A percentile compares a stretch with the other conserved stretches of the same genome.
These are phyloP conservation scores for Dicerorhinus sumatrensis DNA, from an alignment of 2,113 vertebrate genomes.

Conservation along the genomic window DNA sequence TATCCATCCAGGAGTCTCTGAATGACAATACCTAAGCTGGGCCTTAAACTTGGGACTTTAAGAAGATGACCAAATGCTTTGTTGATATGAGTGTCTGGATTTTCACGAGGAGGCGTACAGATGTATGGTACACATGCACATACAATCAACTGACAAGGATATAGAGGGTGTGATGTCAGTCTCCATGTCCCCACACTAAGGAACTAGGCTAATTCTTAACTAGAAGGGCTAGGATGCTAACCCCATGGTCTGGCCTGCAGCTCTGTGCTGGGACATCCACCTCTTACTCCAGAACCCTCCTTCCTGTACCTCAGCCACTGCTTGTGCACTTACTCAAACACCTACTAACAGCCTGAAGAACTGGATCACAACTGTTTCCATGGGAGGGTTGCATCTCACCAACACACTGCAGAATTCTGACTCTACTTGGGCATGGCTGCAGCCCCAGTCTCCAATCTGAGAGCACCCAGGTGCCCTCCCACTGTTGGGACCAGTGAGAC, in stretches of 20 bases:
- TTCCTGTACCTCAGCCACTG: not conserved
- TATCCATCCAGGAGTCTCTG: not conserved
- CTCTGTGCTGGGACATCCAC: not conserved
- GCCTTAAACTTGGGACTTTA: not conserved
- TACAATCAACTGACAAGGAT: not conserved
- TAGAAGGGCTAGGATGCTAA: not conserved
- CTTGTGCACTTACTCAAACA: not conserved
- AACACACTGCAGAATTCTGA: not conserved
- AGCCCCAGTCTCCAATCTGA: not conserved
- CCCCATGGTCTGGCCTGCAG: not conserved
- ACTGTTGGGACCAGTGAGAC: not conserved
- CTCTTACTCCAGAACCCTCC: not conserved
- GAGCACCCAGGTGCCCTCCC: not conserved
- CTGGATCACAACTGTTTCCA: not conserved
- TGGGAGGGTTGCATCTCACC: not conserved
- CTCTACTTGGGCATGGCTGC: not conserved
- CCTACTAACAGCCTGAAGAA: not conserved
- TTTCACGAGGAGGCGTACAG: not conserved
- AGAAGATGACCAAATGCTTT: not conserved
- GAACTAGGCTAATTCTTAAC: not conserved
- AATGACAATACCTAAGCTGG: not conserved
- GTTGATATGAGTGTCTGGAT: not conserved
- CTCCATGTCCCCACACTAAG: not conserved
- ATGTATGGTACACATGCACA: fast-evolving
- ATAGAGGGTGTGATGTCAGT: not conserved